Evolutionary conservation across 2,113 vertebrate species (phyloP).

Genomic region (Sciurus niger): DNA sequence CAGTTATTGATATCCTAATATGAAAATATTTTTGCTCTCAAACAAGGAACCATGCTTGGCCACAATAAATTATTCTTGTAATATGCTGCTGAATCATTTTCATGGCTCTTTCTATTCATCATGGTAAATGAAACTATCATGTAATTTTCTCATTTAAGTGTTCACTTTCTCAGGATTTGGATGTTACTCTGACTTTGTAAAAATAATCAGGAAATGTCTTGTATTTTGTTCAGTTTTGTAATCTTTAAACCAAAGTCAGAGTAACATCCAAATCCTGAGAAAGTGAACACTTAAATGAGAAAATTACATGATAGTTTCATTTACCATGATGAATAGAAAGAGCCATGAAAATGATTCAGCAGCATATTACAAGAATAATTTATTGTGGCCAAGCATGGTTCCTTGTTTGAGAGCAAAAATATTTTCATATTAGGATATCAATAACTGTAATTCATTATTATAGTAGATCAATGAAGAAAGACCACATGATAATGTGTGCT

Average conservation of each 20-base stretch:
- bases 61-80: neutral
- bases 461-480: neutral
- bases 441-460: neutral
- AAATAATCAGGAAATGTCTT: neutral
- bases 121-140: neutral
- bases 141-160: neutral
- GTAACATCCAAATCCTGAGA: neutral
- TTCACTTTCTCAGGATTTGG: neutral
- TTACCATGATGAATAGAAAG: neutral
- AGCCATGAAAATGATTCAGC: neutral
- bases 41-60: neutral
- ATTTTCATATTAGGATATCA: neutral
- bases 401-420: neutral
- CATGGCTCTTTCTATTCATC: neutral
- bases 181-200: conserved; percentile 13
- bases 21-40: neutral
- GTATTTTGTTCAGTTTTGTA: neutral
- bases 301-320: conserved; percentile 1
- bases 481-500: neutral
- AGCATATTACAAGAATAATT: neutral
- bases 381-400: neutral
- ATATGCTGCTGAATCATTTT: neutral
- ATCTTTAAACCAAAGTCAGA: conserved; percentile 8
- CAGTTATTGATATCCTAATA: neutral
- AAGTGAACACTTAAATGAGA: neutral